phyloP scores from a whole-genome alignment of 2,888 invertebrate genomes.

The Zaprionus lineosus region DNA sequence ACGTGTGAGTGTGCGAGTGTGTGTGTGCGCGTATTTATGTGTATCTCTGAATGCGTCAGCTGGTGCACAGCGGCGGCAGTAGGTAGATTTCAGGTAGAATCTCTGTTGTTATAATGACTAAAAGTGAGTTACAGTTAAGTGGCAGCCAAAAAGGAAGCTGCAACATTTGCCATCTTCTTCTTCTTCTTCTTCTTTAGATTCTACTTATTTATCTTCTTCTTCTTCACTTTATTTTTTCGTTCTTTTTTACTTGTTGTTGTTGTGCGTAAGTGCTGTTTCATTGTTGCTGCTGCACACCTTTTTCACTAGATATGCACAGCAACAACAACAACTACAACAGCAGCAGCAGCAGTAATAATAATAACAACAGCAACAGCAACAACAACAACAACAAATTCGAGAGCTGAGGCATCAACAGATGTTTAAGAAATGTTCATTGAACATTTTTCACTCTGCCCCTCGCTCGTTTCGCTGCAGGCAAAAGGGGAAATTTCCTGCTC shows the following conservation, averaged over 20 bases:
- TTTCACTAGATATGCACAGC: too few species aligned
- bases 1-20: slow-evolving; percentile 16
- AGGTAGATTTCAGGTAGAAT: slow-evolving; percentile 71
- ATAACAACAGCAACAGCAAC: slow-evolving; percentile 29
- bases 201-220: too few species aligned
- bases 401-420: slow-evolving; percentile 45
- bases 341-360: slow-evolving; percentile 23
- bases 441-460: too few species aligned
- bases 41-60: slow-evolving; percentile 37
- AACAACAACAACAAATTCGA: too few species aligned
- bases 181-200: slow-evolving; percentile 27
- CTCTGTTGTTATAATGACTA: slow-evolving; percentile 48
- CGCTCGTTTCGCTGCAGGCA: too few species aligned
- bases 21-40: slow-evolving; percentile 9
- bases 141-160: slow-evolving; percentile 77
- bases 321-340: slow-evolving; percentile 28
- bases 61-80: slow-evolving; percentile 42
- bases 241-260: slow-evolving; percentile 32
- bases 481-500: too few species aligned
- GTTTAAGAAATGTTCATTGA: slow-evolving; percentile 17
- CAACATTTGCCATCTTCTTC: slow-evolving; percentile 58
- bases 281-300: slow-evolving; percentile 70
- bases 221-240: too few species aligned
- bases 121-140: slow-evolving; percentile 77
- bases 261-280: slow-evolving; percentile 68